A percentile compares a stretch with the other conserved stretches of the same genome.
These are phyloP conservation scores for Cossypha niveicapilla DNA, from an alignment of 2,797 vertebrate species.

Conservation along the genomic window DNA sequence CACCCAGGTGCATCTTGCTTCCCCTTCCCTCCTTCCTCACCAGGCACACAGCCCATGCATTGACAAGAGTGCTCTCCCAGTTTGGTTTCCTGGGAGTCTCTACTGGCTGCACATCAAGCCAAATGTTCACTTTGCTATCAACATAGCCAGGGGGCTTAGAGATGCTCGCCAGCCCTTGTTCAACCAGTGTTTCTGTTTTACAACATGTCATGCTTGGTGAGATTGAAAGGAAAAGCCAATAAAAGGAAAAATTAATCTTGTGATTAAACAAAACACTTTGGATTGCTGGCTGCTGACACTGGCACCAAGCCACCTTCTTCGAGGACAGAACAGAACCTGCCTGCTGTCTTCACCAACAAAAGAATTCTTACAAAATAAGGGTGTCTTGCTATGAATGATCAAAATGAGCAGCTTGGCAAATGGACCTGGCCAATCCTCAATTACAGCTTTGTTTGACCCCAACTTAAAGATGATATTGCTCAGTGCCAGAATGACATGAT, in stretches of 20 bases:
- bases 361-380: slow-evolving; percentile 18
- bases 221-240: slow-evolving; percentile 45
- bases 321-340: slow-evolving; percentile 20
- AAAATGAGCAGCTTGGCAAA: slow-evolving; percentile 29
- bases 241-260: slow-evolving; percentile 62
- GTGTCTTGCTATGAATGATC: slow-evolving; percentile 3
- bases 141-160: slow-evolving; percentile 27
- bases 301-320: neutral
- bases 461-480: neutral
- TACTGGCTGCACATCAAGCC: slow-evolving; percentile 45
- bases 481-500: neutral
- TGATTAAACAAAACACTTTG: slow-evolving; percentile 42
- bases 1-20: neutral
- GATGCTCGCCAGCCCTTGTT: slow-evolving; percentile 44
- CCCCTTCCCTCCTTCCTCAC: neutral
- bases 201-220: slow-evolving; percentile 52
- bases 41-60: neutral
- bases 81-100: slow-evolving; percentile 33
- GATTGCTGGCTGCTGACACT: slow-evolving; percentile 31
- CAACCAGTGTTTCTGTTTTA: slow-evolving; percentile 44
- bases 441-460: neutral
- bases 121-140: slow-evolving; percentile 49
- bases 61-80: neutral
- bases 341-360: slow-evolving; percentile 33
- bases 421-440: neutral